Percentiles rank a stretch among this genome's conserved stretches.
Conservation (phyloP, 2,797 vertebrate species). For the Eospalax fontanierii region DNA sequence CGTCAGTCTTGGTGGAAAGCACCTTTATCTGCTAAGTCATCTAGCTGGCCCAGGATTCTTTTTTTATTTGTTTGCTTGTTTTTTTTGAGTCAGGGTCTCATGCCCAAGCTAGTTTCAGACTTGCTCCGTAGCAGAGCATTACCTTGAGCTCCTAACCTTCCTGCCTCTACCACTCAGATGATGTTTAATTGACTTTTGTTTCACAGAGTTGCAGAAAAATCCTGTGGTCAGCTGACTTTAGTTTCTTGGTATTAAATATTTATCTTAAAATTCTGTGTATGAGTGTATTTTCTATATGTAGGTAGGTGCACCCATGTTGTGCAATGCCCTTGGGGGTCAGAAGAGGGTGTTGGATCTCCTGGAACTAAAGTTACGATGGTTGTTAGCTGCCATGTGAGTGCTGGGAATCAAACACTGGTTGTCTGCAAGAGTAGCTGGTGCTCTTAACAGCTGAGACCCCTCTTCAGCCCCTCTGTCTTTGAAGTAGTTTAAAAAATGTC, state of each 20-base stretch:
- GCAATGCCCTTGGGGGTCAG: no score
- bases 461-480: constrained; percentile 60
- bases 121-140: neutral
- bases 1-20: neutral
- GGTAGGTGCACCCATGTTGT: no score
- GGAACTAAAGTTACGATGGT: no score
- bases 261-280: no score
- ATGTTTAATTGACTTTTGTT: constrained; percentile 24
- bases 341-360: no score
- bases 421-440: no score
- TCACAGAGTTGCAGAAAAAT: constrained; percentile 44
- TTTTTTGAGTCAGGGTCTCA: neutral
- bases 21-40: neutral
- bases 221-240: constrained; percentile 61
- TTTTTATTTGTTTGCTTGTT: neutral
- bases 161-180: neutral
- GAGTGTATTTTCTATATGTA: no score
- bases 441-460: no score
- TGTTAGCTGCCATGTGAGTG: no score
- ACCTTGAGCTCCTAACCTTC: neutral
- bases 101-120: no score
- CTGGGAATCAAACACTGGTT: no score
- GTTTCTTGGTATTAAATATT: neutral
- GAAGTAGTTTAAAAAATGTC: constrained; percentile 56
- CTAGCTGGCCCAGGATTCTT: neutral